A percentile compares a stretch with the other conserved stretches of the same genome.
Evolutionary conservation across 2,113 vertebrate genomes (phyloP).

Genomic region (Lontra canadensis): DNA sequence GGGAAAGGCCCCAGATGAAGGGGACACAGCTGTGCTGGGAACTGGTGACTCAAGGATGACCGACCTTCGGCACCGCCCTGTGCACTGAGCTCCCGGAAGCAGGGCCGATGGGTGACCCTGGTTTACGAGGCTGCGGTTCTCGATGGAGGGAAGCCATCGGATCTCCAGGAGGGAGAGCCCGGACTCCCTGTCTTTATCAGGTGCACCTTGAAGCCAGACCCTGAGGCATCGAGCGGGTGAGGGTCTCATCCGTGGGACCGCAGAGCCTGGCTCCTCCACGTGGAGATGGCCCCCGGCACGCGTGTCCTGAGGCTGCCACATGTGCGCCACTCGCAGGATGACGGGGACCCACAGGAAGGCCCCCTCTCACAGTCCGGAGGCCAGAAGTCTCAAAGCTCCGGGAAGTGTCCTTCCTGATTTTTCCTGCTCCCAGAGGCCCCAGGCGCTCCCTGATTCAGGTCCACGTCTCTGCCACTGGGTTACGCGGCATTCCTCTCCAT

Average conservation of each 20-base stretch:
- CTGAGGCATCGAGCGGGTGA: accelerated
- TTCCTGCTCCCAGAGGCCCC: neutral
- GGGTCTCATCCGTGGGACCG: too few relatives aligned
- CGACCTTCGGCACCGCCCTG: accelerated
- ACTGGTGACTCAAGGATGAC: accelerated
- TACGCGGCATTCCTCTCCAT: accelerated
- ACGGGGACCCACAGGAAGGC: accelerated
- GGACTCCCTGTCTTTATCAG: neutral
- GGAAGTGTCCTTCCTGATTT: neutral
- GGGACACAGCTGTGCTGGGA: accelerated
- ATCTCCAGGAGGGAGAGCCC: neutral
- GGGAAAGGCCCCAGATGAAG: neutral
- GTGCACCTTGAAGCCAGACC: accelerated
- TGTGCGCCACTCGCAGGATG: accelerated
- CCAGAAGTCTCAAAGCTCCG: neutral
- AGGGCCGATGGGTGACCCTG: accelerated
- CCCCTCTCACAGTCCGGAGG: neutral
- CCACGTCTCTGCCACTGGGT: neutral
- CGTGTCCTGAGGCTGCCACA: neutral
- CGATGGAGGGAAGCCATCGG: neutral
- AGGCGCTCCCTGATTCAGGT: accelerated
- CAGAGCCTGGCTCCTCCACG: accelerated
- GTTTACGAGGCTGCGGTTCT: neutral
- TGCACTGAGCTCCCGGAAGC: neutral
- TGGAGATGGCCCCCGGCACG: accelerated